Percentiles rank a stretch among this genome's conserved stretches.
phyloP scores from a whole-genome alignment of 2,888 invertebrate species.

The Ecdyonurus torrentis region DNA sequence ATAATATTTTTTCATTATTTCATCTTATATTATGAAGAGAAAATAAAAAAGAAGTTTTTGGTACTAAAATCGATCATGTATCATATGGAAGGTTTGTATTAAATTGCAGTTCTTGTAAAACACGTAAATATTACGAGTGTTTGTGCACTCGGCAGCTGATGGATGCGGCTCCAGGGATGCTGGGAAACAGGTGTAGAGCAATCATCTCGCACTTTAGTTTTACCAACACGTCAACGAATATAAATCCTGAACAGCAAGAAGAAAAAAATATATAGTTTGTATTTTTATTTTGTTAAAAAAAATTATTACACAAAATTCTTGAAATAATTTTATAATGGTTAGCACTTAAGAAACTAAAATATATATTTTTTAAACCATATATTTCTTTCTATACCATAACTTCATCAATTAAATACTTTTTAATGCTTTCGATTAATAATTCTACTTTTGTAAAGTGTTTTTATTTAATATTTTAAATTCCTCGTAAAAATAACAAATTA shows the following conservation, averaged over 20 bases:
- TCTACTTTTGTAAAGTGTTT: too few relatives aligned
- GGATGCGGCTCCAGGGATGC: conserved; percentile 1
- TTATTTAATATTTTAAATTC: too few relatives aligned
- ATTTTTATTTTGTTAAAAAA: neutral
- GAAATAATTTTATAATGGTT: neutral
- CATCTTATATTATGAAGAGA: too few relatives aligned
- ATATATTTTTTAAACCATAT: neutral
- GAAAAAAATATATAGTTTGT: neutral
- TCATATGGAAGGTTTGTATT: neutral
- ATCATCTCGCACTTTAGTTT: neutral
- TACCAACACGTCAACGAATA: neutral
- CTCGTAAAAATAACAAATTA: too few relatives aligned
- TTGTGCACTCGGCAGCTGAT: neutral
- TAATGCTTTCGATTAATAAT: too few relatives aligned
- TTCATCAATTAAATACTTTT: too few relatives aligned
- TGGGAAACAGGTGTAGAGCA: neutral
- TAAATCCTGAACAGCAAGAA: neutral
- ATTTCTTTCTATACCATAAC: too few relatives aligned
- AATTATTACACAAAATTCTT: neutral
- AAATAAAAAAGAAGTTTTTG: too few relatives aligned
- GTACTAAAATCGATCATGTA: neutral
- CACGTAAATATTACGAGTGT: neutral
- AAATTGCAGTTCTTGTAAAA: neutral
- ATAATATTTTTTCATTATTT: too few relatives aligned
- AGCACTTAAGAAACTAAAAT: neutral